Conservation (phyloP, 2,797 vertebrate species). For the Scyliorhinus canicula region DNA sequence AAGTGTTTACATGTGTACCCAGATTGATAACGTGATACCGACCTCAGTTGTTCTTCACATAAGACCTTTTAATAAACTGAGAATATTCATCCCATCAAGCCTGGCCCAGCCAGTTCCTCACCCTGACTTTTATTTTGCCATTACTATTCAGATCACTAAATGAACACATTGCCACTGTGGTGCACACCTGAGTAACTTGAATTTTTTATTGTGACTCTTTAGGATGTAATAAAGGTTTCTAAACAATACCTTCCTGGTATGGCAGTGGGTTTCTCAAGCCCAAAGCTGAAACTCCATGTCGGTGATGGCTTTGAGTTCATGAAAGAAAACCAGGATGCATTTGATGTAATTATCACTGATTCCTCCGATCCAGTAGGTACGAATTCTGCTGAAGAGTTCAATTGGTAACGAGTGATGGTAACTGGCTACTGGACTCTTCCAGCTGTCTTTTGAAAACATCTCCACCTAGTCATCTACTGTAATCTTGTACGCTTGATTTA, state of each 20-base stretch:
- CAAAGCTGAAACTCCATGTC: constrained; percentile 85
- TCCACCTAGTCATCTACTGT: not conserved
- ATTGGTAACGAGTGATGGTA: not conserved
- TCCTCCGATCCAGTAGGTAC: constrained; percentile 95
- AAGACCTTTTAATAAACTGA: not conserved
- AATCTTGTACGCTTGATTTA: not conserved
- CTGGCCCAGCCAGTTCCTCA: not conserved
- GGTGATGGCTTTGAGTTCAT: constrained; percentile 98
- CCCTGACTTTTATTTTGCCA: not conserved
- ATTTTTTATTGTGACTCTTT: constrained; percentile 40
- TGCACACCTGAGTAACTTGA: not conserved
- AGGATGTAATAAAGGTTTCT: constrained; percentile 93
- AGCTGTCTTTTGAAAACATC: not conserved
- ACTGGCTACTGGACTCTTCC: not conserved
- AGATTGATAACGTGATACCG: too few species aligned
- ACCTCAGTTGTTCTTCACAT: not conserved
- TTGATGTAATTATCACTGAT: constrained; percentile 93
- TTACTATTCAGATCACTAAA: not conserved
- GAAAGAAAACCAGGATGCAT: constrained; percentile 95
- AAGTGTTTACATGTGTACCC: not conserved
- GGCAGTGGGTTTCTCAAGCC: constrained; percentile 88
- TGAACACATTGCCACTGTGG: not conserved
- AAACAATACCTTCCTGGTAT: constrained; percentile 93
- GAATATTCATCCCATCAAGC: not conserved
- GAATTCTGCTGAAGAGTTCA: constrained; percentile 43